Conservation (phyloP, 2,797 vertebrate genomes). For the Trachurus trachurus region DNA sequence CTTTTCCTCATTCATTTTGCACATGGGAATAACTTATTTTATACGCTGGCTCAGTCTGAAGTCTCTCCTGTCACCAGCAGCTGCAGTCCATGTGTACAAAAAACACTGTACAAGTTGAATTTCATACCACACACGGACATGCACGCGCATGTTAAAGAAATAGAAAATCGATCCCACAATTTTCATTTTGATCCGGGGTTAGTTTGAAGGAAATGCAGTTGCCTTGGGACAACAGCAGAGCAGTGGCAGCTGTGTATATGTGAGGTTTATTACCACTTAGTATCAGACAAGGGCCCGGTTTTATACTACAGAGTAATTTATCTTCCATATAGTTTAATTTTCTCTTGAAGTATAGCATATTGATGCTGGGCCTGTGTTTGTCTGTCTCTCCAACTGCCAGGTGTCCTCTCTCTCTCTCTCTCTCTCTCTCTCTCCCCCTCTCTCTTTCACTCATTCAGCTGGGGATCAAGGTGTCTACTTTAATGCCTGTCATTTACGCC, state of each 20-base stretch:
- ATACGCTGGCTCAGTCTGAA: no score
- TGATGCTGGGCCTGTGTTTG: conserved; percentile 50
- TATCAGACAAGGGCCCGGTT: conserved; percentile 9
- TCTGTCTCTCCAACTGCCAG: conserved; percentile 64
- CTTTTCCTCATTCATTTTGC: no score
- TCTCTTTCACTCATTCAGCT: conserved; percentile 61
- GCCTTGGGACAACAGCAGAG: conserved; percentile 9
- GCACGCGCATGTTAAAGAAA: background rate
- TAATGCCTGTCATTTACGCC: conserved; percentile 79
- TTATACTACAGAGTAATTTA: conserved; percentile 51
- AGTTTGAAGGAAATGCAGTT: conserved; percentile 2
- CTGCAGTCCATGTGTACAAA: background rate
- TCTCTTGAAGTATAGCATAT: conserved; percentile 53
- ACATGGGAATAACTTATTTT: no score
- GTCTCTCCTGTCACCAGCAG: no score
- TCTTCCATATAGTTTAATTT: conserved; percentile 65
- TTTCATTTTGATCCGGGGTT: background rate
- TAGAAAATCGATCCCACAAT: background rate
- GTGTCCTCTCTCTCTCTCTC: conserved; percentile 42
- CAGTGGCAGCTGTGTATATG: conserved; percentile 11
- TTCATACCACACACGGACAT: background rate
- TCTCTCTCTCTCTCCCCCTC: conserved; percentile 26
- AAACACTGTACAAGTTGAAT: background rate
- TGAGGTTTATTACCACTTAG: conserved; percentile 28
- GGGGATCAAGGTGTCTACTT: conserved; percentile 72